Evolutionary conservation across 2,888 invertebrate species (phyloP).

Genomic region (Liposcelis brunnea): DNA sequence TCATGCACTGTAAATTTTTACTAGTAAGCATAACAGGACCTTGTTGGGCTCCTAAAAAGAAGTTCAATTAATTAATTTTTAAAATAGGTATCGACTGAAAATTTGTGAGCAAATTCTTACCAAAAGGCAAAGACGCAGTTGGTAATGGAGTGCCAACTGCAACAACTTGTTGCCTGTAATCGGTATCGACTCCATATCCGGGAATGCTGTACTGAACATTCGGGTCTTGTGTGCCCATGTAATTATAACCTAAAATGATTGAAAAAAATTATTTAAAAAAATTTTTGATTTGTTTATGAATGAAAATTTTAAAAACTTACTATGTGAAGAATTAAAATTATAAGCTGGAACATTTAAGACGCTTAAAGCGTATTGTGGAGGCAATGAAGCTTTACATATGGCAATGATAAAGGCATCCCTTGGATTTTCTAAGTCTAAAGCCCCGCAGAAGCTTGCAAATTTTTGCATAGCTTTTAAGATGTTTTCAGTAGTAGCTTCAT

Average conservation of each 20-base stretch:
- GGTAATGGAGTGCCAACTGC: slow-evolving; percentile 93
- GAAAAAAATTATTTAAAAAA: slow-evolving; percentile 10
- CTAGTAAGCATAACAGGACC: slow-evolving; percentile 93
- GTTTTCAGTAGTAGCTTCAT: slow-evolving; percentile 80
- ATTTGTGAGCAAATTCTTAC: slow-evolving; percentile 22
- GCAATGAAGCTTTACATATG: slow-evolving; percentile 89
- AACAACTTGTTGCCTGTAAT: slow-evolving; percentile 85
- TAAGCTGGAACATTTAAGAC: slow-evolving; percentile 39
- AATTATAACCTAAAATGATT: slow-evolving; percentile 8
- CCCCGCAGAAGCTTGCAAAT: slow-evolving; percentile 74
- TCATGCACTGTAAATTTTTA: slow-evolving; percentile 93
- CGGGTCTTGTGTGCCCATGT: slow-evolving; percentile 31
- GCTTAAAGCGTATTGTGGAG: slow-evolving; percentile 85
- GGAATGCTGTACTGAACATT: slow-evolving; percentile 32
- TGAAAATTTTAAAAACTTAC: no score
- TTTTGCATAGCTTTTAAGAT: slow-evolving; percentile 84
- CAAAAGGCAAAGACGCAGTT: slow-evolving; percentile 58
- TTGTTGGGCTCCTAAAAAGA: slow-evolving; percentile 50
- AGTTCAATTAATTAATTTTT: background rate
- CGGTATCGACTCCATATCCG: slow-evolving; percentile 39
- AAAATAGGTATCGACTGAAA: background rate
- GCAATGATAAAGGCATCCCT: slow-evolving; percentile 90
- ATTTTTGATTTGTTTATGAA: no score
- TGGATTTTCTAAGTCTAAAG: slow-evolving; percentile 49
- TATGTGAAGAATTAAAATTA: no score